phyloP scores from a whole-genome alignment of 2,888 invertebrate genomes.

The Chymomyza caudatula region DNA sequence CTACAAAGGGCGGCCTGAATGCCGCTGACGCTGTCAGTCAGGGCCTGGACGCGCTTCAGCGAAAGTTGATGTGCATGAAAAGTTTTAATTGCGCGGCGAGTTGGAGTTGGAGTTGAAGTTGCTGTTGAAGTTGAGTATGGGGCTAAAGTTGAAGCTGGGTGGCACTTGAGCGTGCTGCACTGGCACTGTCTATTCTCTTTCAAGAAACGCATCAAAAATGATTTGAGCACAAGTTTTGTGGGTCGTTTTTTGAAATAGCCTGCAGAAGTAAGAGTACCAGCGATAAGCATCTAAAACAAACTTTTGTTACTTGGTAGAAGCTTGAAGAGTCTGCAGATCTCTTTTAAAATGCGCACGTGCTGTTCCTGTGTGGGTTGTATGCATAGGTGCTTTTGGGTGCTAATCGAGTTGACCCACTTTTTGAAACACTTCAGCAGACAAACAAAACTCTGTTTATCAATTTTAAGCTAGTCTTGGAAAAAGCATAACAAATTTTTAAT shows the following conservation, averaged over 20 bases:
- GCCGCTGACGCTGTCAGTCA: conserved; percentile 59
- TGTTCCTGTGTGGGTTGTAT: conserved; percentile 3
- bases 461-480: neutral
- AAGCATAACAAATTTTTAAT: conserved; percentile 44
- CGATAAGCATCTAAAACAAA: conserved; percentile 48
- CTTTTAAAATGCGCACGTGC: conserved; percentile 34
- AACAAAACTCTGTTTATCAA: neutral
- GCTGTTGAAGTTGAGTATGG: conserved; percentile 25
- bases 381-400: conserved; percentile 24
- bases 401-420: neutral
- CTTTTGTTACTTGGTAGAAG: too few relatives aligned
- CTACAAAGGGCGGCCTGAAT: conserved; percentile 36
- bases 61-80: conserved; percentile 71
- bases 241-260: conserved; percentile 58
- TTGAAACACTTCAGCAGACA: neutral
- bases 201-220: conserved; percentile 10
- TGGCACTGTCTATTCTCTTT: conserved; percentile 28
- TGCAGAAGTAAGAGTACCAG: conserved; percentile 27
- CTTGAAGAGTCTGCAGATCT: conserved; percentile 21
- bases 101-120: conserved; percentile 26
- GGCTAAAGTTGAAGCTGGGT: conserved; percentile 32
- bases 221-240: conserved; percentile 51
- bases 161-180: conserved; percentile 9
- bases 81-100: conserved; percentile 69
- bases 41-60: conserved; percentile 51